Evolutionary conservation across 2,113 vertebrate species (phyloP).

Genomic region (Chamaea fasciata): DNA sequence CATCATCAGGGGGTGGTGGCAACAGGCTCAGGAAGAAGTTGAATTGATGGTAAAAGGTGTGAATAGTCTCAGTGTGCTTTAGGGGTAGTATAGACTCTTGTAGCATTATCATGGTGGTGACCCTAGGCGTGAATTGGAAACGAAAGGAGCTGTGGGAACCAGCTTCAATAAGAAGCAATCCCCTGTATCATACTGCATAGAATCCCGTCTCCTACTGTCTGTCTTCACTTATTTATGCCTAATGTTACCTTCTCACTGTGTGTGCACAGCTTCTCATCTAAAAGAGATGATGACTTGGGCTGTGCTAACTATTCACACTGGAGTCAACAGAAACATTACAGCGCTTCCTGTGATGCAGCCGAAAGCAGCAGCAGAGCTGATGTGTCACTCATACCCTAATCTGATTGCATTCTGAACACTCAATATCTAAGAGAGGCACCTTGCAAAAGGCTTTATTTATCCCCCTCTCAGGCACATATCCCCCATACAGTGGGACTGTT

Average conservation of each 20-base stretch:
- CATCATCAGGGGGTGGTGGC: background rate
- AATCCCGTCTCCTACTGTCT: background rate
- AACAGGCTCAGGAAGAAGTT: background rate
- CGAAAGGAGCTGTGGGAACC: background rate
- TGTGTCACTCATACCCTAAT: background rate
- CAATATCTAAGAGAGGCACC: rapidly evolving
- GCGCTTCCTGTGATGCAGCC: background rate
- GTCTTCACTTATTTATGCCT: background rate
- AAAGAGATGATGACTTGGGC: background rate
- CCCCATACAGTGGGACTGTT: background rate
- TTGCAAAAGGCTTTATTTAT: background rate
- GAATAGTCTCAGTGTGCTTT: background rate
- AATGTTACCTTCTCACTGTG: background rate
- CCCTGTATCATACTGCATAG: background rate
- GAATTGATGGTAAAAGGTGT: background rate
- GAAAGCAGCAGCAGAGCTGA: background rate
- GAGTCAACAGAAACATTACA: background rate
- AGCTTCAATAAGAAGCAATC: background rate
- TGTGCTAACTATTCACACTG: background rate
- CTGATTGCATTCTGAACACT: background rate
- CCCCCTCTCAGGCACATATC: background rate
- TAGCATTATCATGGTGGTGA: background rate
- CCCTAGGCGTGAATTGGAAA: background rate
- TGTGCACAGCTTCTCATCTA: background rate
- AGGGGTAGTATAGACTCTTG: background rate